Percentiles rank a stretch among this genome's conserved stretches.
These are phyloP conservation scores for Hapalemur alaotrensis DNA, from an alignment of 2,797 vertebrate species.

Conservation along the genomic window DNA sequence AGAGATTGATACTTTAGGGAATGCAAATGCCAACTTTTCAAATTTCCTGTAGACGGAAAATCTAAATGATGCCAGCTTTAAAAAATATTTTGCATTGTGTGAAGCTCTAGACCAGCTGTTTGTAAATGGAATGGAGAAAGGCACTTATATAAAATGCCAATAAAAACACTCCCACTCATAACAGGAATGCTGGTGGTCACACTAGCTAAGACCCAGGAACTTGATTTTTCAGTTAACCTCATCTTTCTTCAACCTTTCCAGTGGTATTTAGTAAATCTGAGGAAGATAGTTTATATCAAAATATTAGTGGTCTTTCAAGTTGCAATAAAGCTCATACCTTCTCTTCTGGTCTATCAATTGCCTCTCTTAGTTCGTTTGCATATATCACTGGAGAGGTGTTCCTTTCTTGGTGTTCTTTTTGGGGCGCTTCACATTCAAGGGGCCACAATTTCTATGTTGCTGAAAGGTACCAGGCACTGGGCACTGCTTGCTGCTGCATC, in stretches of 20 bases:
- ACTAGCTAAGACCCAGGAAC: neutral
- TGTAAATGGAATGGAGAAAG: neutral
- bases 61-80: slow-evolving; percentile 52
- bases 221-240: neutral
- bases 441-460: neutral
- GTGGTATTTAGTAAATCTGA: neutral
- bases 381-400: neutral
- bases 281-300: neutral
- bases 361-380: neutral
- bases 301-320: neutral
- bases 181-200: neutral
- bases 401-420: neutral
- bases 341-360: neutral
- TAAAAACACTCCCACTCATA: no score
- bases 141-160: neutral
- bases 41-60: slow-evolving; percentile 38
- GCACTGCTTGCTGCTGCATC: neutral
- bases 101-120: neutral
- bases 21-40: slow-evolving; percentile 65
- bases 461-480: neutral
- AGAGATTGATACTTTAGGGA: slow-evolving; percentile 62
- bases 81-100: neutral
- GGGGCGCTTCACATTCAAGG: neutral
- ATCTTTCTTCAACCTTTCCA: neutral
- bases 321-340: neutral